Percentiles rank a stretch among this genome's conserved stretches.
These are phyloP conservation scores for Pterophyllum scalare DNA, from an alignment of 2,113 vertebrate genomes.

Conservation along the genomic window DNA sequence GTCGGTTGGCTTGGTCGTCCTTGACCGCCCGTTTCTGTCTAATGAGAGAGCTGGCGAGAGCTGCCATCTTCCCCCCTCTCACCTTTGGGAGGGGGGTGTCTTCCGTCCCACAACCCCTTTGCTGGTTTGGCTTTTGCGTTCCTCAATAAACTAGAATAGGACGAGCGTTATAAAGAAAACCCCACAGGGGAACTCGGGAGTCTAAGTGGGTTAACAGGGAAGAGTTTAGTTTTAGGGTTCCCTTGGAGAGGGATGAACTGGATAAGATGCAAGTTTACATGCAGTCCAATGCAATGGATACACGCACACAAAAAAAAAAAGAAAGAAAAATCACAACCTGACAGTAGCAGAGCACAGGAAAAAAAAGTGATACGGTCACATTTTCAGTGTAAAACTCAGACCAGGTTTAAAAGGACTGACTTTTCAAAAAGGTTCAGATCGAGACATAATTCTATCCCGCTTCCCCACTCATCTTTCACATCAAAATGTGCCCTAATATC, in stretches of 20 bases:
- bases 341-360: conserved; percentile 33
- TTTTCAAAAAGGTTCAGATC: conserved; percentile 39
- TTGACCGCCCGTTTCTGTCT: conserved; percentile 91
- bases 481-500: conserved; percentile 38
- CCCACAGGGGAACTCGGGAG: conserved; percentile 41
- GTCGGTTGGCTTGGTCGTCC: conserved; percentile 85
- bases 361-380: conserved; percentile 59
- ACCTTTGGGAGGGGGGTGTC: conserved; percentile 76
- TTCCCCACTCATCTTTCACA: conserved; percentile 68
- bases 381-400: conserved; percentile 47
- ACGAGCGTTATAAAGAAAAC: conserved; percentile 45
- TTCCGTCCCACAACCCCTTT: conserved; percentile 56
- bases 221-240: conserved; percentile 74
- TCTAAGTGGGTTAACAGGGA: conserved; percentile 67
- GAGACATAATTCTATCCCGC: conserved; percentile 56
- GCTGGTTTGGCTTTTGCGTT: conserved; percentile 45
- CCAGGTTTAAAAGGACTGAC: conserved; percentile 35
- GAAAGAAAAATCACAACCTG: conserved; percentile 39
- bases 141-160: conserved; percentile 48
- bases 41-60: conserved; percentile 90
- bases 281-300: conserved; percentile 50
- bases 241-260: conserved; percentile 57
- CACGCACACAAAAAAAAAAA: neutral
- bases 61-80: conserved; percentile 87
- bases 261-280: conserved; percentile 65